A percentile compares a stretch with the other conserved stretches of the same genome.
phyloP scores from a whole-genome alignment of 2,113 vertebrate species.

The Orthonyx spaldingii region DNA sequence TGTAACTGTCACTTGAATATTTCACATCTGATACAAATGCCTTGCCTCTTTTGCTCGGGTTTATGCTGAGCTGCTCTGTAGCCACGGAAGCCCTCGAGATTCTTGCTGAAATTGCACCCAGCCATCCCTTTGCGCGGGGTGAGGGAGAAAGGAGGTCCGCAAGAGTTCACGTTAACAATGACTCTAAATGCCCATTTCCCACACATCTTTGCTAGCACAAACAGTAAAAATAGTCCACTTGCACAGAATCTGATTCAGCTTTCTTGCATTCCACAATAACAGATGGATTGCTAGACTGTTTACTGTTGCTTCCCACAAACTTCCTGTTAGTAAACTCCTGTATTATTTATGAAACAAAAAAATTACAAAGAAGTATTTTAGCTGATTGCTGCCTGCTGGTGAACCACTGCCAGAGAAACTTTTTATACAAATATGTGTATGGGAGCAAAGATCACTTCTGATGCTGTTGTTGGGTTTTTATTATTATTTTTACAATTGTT shows the following conservation, averaged over 20 bases:
- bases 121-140: background rate
- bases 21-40: background rate
- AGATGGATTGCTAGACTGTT: constrained; percentile 79
- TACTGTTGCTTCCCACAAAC: constrained; percentile 76
- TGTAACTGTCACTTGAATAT: background rate
- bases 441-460: background rate
- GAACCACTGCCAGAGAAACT: constrained; percentile 62
- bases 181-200: constrained; percentile 59
- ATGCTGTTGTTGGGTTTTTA: background rate
- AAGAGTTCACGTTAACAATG: constrained; percentile 44
- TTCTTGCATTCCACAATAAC: constrained; percentile 72
- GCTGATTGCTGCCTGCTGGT: constrained; percentile 70
- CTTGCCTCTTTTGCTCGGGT: background rate
- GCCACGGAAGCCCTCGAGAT: background rate
- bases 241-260: constrained; percentile 71
- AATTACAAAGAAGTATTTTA: constrained; percentile 72
- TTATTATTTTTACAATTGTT: background rate
- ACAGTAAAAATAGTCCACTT: constrained; percentile 53
- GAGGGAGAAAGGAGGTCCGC: background rate
- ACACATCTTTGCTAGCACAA: constrained; percentile 55
- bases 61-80: background rate
- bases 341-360: constrained; percentile 82
- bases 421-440: constrained; percentile 12
- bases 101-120: background rate
- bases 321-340: constrained; percentile 79